These are phyloP conservation scores for Stenichneumon culpator DNA, from an alignment of 2,888 invertebrate genomes.

Conservation along the genomic window DNA sequence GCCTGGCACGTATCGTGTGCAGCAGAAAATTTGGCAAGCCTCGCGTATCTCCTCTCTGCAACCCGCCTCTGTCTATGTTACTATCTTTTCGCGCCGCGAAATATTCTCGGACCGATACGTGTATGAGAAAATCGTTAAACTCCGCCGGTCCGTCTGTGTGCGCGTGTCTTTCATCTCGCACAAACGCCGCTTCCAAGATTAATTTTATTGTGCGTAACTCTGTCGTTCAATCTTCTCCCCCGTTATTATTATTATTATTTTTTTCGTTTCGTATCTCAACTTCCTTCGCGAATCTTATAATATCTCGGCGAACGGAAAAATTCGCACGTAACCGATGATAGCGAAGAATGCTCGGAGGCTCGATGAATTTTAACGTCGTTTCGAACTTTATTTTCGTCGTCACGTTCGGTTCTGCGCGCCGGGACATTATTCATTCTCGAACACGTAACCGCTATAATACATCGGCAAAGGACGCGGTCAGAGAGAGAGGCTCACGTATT, in stretches of 20 bases:
- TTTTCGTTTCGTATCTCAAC: slow-evolving; percentile 17
- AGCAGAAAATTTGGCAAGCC: slow-evolving; percentile 66
- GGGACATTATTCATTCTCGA: slow-evolving; percentile 66
- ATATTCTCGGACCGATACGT: slow-evolving; percentile 28
- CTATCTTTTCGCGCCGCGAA: slow-evolving; percentile 35
- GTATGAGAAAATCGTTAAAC: slow-evolving; percentile 57
- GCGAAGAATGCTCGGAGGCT: slow-evolving; percentile 52
- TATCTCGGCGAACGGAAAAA: slow-evolving; percentile 22
- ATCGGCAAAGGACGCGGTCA: slow-evolving; percentile 23
- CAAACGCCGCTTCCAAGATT: slow-evolving; percentile 54
- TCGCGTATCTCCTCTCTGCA: slow-evolving; percentile 23
- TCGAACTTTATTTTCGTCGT: slow-evolving; percentile 67
- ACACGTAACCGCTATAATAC: slow-evolving; percentile 65
- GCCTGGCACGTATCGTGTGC: slow-evolving; percentile 71
- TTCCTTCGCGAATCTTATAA: slow-evolving; percentile 37
- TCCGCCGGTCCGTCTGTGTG: slow-evolving; percentile 26
- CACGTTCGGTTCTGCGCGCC: slow-evolving; percentile 61
- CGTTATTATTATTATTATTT: slow-evolving; percentile 1
- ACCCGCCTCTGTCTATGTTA: slow-evolving; percentile 31
- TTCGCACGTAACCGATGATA: slow-evolving; percentile 53
- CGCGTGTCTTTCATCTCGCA: slow-evolving; percentile 53
- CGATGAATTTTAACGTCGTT: slow-evolving; percentile 60
- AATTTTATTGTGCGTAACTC: slow-evolving; percentile 63
- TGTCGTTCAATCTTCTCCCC: slow-evolving; percentile 13
- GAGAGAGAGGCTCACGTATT: slow-evolving; percentile 59